phyloP scores from a whole-genome alignment of 2,797 vertebrate genomes.

The Arctocebus calabarensis region DNA sequence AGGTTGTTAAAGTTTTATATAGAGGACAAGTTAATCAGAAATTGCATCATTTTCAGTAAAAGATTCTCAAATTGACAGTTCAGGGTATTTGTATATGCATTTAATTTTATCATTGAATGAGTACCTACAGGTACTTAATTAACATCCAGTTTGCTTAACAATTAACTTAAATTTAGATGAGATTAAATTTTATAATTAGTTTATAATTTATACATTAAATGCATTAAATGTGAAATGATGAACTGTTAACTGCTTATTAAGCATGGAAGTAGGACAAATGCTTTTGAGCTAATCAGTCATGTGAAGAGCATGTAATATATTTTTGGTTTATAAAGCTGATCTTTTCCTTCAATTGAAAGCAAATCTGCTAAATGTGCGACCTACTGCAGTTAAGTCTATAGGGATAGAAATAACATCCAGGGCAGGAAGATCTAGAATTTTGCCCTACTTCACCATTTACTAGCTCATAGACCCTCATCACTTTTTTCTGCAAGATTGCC shows the following conservation, averaged over 20 bases:
- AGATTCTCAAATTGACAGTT: conserved; percentile 15
- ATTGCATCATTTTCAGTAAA: background rate
- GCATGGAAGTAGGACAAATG: background rate
- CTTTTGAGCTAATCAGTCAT: background rate
- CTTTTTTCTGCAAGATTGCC: background rate
- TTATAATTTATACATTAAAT: conserved; percentile 45
- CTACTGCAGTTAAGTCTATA: background rate
- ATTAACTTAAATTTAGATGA: conserved; percentile 44
- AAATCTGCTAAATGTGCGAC: background rate
- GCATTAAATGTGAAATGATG: background rate
- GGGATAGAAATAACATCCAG: background rate
- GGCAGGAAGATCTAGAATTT: background rate
- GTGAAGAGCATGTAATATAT: background rate
- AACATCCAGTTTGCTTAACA: conserved; percentile 33
- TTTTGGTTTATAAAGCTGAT: background rate
- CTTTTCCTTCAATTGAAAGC: background rate
- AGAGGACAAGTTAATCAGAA: background rate
- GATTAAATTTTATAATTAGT: conserved; percentile 29
- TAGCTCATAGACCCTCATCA: background rate
- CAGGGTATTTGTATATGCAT: background rate
- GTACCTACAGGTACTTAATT: conserved; percentile 29
- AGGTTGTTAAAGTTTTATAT: background rate
- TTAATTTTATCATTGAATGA: background rate
- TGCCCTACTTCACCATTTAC: background rate
- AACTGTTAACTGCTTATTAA: conserved; percentile 22